Evolutionary conservation across 2,797 vertebrate genomes (phyloP), one percentile per base, ranked within the genome.

Genomic region (Megaceryle alcyon): DNA sequence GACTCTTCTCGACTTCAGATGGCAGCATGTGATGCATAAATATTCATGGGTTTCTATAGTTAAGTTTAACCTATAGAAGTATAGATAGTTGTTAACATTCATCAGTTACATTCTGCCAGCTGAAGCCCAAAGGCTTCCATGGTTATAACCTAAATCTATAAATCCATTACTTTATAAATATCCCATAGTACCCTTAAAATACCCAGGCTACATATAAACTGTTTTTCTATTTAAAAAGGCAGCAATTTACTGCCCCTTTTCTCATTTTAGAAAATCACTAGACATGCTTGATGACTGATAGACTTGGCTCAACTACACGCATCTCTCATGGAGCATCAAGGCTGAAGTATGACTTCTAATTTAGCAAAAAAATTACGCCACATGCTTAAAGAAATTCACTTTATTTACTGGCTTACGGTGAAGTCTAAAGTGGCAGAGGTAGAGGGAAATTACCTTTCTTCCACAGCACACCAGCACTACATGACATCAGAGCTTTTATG

Each of bases 221-320:
- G 17, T 6, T 21, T 95, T 94, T 73, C 77, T 88, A 5, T 76
- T 91, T 31, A 43, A 78, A 90, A 85, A 73, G 23, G 7, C 70
- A 76, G 26, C 28, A 9, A 0, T 75, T 92, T 91, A 19, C 78
- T 60, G 53, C 37, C 63, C 63, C 31, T 82, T 85, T 85, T 88
- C 86, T 82, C 44, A 21, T 92, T 94, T 94, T 76, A 95, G 81
- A 82, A 90, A 90, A 77, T 63, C 31, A 28, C 81, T 56, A 90
- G 81, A 90, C 78, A 57, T 1, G 1, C n/a, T 54, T 59, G 65
- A 65, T 82, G 72, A 94, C 92, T 89, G 95, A 89, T 78, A 93
- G 86, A 86, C 85, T 95, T 93, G 91, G 82, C 93, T 93, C 86
- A 88, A 39, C 28, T 41, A n/a, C 77, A 86, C 77, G 48, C 43